Conservation (phyloP, 2,797 vertebrate species). For the Chromobotia macracanthus region DNA sequence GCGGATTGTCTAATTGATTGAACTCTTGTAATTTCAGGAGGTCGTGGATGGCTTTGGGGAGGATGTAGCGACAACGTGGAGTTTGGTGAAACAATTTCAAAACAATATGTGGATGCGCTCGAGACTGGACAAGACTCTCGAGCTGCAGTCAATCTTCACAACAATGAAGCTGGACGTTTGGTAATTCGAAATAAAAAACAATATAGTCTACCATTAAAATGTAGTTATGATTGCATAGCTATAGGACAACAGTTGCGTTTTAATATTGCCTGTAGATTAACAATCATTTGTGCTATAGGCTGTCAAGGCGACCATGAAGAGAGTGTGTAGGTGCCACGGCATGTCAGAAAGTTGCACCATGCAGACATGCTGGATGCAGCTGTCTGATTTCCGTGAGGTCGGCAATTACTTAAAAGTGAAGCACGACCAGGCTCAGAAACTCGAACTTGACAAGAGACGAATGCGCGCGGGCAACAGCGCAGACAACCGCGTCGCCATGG, state of each 20-base stretch:
- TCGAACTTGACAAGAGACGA: slow-evolving; percentile 90
- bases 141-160: slow-evolving; percentile 93
- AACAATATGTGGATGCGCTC: slow-evolving; percentile 91
- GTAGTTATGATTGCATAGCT: background rate
- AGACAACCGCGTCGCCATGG: slow-evolving; percentile 80
- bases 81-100: slow-evolving; percentile 94
- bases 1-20: background rate
- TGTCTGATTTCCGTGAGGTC: slow-evolving; percentile 89
- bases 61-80: slow-evolving; percentile 96
- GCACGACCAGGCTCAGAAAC: slow-evolving; percentile 86
- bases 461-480: slow-evolving; percentile 88
- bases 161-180: slow-evolving; percentile 92
- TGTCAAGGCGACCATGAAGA: slow-evolving; percentile 89
- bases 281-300: slow-evolving; percentile 74
- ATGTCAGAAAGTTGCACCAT: slow-evolving; percentile 96
- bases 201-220: background rate
- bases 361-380: slow-evolving; percentile 96
- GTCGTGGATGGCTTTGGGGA: slow-evolving; percentile 96
- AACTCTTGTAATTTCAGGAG: slow-evolving; percentile 74
- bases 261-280: background rate
- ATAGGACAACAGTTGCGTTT: background rate
- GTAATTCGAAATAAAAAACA: slow-evolving; percentile 71
- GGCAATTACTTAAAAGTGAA: slow-evolving; percentile 91
- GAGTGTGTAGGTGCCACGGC: slow-evolving; percentile 93
- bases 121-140: slow-evolving; percentile 93